Evolutionary conservation across 2,797 vertebrate genomes (phyloP).

Genomic region (Pseudopleuronectes americanus): DNA sequence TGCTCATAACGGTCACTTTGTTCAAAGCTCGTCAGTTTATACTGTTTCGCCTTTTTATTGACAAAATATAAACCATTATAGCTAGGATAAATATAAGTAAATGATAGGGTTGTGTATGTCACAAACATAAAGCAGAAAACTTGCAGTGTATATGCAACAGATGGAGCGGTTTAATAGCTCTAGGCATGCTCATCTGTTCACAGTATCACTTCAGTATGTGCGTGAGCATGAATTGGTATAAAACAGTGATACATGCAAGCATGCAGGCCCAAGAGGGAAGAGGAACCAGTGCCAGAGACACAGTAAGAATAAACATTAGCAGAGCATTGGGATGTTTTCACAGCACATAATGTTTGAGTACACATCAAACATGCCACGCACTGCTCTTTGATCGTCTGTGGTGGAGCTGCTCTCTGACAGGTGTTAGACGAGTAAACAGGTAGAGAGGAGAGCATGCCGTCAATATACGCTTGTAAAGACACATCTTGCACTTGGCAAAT

Average conservation of each 20-base stretch:
- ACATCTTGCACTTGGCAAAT: slow-evolving; percentile 60
- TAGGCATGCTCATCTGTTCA: slow-evolving; percentile 54
- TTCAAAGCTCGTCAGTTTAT: background rate
- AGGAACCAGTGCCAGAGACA: slow-evolving; percentile 45
- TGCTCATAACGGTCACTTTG: background rate
- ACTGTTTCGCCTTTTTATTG: background rate
- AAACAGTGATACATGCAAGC: slow-evolving; percentile 52
- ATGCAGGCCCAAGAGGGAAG: slow-evolving; percentile 46
- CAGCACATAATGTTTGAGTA: slow-evolving; percentile 87
- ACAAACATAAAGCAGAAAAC: slow-evolving; percentile 34
- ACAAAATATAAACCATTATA: background rate
- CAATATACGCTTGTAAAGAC: slow-evolving; percentile 65
- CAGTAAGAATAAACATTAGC: slow-evolving; percentile 78
- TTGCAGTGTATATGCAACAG: slow-evolving; percentile 47
- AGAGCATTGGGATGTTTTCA: slow-evolving; percentile 83
- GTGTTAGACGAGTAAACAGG: slow-evolving; percentile 81
- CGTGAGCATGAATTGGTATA: slow-evolving; percentile 36
- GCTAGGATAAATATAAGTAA: slow-evolving; percentile 1
- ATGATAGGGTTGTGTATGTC: slow-evolving; percentile 18
- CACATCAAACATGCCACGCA: slow-evolving; percentile 91
- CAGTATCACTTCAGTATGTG: slow-evolving; percentile 13
- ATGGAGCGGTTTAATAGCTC: slow-evolving; percentile 59
- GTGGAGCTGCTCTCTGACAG: slow-evolving; percentile 88
- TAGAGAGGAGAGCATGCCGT: slow-evolving; percentile 47
- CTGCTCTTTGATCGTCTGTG: slow-evolving; percentile 89